Percentiles rank a stretch among this genome's conserved stretches.
Conservation (phyloP, 2,797 vertebrate genomes). For the Eupleurogrammus muticus region DNA sequence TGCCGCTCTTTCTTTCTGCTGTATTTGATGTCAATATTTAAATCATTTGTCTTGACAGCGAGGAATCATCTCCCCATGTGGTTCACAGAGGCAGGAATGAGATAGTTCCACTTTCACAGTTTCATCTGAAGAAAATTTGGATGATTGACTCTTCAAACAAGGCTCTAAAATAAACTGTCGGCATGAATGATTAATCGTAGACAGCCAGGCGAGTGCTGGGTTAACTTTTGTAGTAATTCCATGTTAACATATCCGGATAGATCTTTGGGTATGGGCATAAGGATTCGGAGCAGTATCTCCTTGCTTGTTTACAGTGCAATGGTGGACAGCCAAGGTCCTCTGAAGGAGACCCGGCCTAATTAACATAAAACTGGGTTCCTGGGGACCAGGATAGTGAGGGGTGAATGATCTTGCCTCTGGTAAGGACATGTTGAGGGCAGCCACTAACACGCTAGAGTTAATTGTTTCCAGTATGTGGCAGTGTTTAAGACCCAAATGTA, state of each 20-base stretch:
- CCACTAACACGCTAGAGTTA: slow-evolving; percentile 87
- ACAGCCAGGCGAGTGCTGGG: slow-evolving; percentile 48
- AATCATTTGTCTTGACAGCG: slow-evolving; percentile 73
- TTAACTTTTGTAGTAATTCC: slow-evolving; percentile 69
- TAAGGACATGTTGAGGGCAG: slow-evolving; percentile 91
- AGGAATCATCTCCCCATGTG: slow-evolving; percentile 70
- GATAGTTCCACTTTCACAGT: slow-evolving; percentile 76
- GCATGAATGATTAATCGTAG: slow-evolving; percentile 74
- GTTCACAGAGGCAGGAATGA: slow-evolving; percentile 59
- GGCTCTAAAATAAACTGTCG: slow-evolving; percentile 75
- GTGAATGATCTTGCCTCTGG: slow-evolving; percentile 90
- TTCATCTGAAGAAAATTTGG: slow-evolving; percentile 66
- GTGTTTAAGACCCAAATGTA: slow-evolving; percentile 86
- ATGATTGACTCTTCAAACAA: slow-evolving; percentile 75
- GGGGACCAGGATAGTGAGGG: slow-evolving; percentile 81
- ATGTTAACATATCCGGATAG: slow-evolving; percentile 55
- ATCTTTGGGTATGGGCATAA: slow-evolving; percentile 44
- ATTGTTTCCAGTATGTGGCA: slow-evolving; percentile 87
- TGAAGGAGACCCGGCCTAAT: slow-evolving; percentile 94
- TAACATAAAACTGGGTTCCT: slow-evolving; percentile 91
- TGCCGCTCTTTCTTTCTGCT: slow-evolving; percentile 49
- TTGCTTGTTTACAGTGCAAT: slow-evolving; percentile 87
- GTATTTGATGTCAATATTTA: slow-evolving; percentile 83
- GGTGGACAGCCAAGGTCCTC: slow-evolving; percentile 91
- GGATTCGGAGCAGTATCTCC: slow-evolving; percentile 73